phyloP scores from a whole-genome alignment of 2,888 invertebrate species.

The Synanthedon myopaeformis region DNA sequence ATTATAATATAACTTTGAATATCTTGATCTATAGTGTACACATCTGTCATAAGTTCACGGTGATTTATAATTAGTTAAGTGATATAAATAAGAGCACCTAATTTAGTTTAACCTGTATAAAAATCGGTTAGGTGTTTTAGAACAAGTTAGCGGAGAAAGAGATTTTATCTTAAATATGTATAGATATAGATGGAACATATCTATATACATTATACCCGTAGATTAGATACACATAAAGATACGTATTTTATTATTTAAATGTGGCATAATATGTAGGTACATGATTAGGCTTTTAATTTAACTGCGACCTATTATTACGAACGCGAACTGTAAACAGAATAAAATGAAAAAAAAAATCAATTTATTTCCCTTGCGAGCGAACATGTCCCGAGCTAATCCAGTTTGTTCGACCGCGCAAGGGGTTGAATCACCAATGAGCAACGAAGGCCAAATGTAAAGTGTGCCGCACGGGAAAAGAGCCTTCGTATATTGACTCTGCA shows the following conservation, averaged over 20 bases:
- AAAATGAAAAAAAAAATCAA: constrained; percentile 52
- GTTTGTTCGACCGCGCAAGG: constrained; percentile 67
- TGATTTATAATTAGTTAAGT: too few relatives aligned
- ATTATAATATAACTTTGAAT: too few relatives aligned
- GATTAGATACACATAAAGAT: background rate
- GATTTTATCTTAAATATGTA: too few relatives aligned
- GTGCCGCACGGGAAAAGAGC: constrained; percentile 45
- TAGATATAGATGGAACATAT: too few relatives aligned
- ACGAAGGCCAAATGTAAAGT: constrained; percentile 55
- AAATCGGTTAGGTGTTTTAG: too few relatives aligned
- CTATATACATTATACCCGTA: too few relatives aligned
- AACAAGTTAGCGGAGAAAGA: too few relatives aligned
- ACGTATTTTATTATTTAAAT: background rate
- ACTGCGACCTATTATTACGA: constrained; percentile 38
- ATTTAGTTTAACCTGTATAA: too few relatives aligned
- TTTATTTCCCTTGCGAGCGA: constrained; percentile 64
- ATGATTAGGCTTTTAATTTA: background rate
- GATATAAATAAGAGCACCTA: too few relatives aligned
- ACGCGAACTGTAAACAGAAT: constrained; percentile 46
- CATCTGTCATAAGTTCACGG: too few relatives aligned
- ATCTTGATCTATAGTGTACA: too few relatives aligned
- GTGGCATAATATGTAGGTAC: background rate
- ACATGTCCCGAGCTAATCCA: constrained; percentile 65
- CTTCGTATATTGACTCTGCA: constrained; percentile 50
- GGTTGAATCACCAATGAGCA: constrained; percentile 67